Evolutionary conservation across 2,888 invertebrate species (phyloP), one percentile per base, ranked within the genome.

Genomic region (Sesia bembeciformis): DNA sequence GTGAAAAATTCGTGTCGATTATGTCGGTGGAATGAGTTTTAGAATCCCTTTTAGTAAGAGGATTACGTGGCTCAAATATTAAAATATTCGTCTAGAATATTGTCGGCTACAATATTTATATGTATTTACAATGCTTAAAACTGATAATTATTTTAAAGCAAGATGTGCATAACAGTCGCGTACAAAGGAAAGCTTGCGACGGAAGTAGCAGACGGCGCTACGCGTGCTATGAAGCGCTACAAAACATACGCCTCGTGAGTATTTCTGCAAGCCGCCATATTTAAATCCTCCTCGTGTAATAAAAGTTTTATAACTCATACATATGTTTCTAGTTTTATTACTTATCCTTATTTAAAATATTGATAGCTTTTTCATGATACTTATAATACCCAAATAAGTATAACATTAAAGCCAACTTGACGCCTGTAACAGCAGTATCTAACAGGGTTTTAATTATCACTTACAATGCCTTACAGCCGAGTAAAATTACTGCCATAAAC

Each of bases 1-100:
- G 84, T 83, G 83, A 84, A 86, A 85, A 86, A 85, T 79, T 84
- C 84, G 77, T 85, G 86, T 87, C 85, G 84, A 86, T 88, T 86
- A 82, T 81, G 78, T 81, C 80, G 79, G 75, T 71, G 74, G 74
- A 81, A 84, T 71, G 81, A 84, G 79, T 78, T 84, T 79, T 74
- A 70, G 72, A 79, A 83, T 80, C 78, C 74, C 74, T 72, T 75
- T 76, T 73, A 74, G 74, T 79, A 79, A 79, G 76, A 72, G 78
- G 81, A 82, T 82, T 82, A 78, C 69, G 68, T 72, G 69, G 72
- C 73, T 66, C 68, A 65, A 67, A 74, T 70, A 76, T 80, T 77
- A 66, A 67, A 65, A 75, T 66, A 66, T 68, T 62, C n/a, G 4
- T 23, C 46, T n/a, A 46, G 23, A 46, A 46, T 46, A 46, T 46